phyloP scores from a whole-genome alignment of 1,140 invertebrate species.

The Eumaeus atala region DNA sequence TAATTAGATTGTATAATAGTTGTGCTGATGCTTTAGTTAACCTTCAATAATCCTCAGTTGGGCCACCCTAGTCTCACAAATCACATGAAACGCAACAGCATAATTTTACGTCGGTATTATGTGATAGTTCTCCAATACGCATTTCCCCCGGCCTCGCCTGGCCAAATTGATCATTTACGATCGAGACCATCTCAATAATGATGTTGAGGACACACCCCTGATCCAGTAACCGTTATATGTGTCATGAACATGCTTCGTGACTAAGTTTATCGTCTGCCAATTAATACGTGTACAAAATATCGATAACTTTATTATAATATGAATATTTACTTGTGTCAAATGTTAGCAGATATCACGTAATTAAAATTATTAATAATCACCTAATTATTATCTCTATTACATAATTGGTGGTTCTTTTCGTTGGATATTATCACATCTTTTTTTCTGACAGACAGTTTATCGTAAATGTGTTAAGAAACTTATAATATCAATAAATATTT shows the following conservation, averaged over 20 bases:
- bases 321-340: slow-evolving; percentile 2
- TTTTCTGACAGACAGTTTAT: no score
- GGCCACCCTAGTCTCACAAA: no score
- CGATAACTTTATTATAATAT: not conserved
- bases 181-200: not conserved
- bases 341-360: not conserved
- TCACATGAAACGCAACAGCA: no score
- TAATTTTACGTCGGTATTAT: no score
- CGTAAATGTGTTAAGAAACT: no score
- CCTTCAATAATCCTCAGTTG: no score
- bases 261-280: slow-evolving; percentile 15
- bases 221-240: slow-evolving; percentile 22
- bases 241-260: slow-evolving; percentile 25
- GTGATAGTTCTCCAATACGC: not conserved
- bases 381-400: no score
- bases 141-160: not conserved
- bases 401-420: no score
- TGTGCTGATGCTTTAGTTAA: not conserved
- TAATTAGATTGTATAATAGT: no score
- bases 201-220: slow-evolving; percentile 32
- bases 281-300: not conserved
- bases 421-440: no score
- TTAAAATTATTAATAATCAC: not conserved
- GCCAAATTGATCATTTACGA: no score
- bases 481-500: no score